Percentiles rank a stretch among this genome's conserved stretches.
These are phyloP conservation scores for Drosophila niveifrons DNA, from an alignment of 2,888 invertebrate species.

Conservation along the genomic window DNA sequence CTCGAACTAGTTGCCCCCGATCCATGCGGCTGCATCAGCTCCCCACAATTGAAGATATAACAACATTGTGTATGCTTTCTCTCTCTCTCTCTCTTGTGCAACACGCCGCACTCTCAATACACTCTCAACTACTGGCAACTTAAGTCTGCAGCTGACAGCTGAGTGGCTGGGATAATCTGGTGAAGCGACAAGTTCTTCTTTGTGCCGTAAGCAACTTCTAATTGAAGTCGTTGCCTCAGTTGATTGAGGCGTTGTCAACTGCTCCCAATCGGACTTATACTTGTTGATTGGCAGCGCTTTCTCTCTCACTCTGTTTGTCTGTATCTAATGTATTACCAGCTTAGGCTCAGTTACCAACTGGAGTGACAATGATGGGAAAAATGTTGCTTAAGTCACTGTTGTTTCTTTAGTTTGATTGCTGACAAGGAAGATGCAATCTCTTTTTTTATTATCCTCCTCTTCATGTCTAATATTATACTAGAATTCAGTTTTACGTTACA, in stretches of 20 bases:
- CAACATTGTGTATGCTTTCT: constrained; percentile 44
- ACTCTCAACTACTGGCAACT: constrained; percentile 32
- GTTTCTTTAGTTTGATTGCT: not conserved
- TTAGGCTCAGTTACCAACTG: not conserved
- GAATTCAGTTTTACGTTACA: no score
- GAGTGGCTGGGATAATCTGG: not conserved
- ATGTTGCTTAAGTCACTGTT: not conserved
- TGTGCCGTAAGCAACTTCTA: constrained; percentile 3
- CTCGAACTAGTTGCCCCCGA: constrained; percentile 65
- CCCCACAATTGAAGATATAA: constrained; percentile 72
- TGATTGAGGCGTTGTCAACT: not conserved
- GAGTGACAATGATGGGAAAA: not conserved
- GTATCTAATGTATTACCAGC: not conserved
- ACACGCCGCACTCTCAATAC: constrained; percentile 61
- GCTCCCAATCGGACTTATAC: not conserved
- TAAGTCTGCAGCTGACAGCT: constrained; percentile 3
- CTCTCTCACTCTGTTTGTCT: not conserved
- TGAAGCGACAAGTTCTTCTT: not conserved
- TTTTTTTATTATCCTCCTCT: not conserved
- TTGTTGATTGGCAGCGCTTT: not conserved
- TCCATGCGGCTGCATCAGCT: constrained; percentile 44
- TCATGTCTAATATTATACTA: not conserved
- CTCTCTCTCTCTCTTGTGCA: constrained; percentile 18
- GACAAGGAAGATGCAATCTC: not conserved
- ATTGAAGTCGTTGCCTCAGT: not conserved